A percentile compares a stretch with the other conserved stretches of the same genome.
These are phyloP conservation scores for Reticulitermes lucifugus DNA, from an alignment of 2,888 invertebrate species.

Conservation along the genomic window DNA sequence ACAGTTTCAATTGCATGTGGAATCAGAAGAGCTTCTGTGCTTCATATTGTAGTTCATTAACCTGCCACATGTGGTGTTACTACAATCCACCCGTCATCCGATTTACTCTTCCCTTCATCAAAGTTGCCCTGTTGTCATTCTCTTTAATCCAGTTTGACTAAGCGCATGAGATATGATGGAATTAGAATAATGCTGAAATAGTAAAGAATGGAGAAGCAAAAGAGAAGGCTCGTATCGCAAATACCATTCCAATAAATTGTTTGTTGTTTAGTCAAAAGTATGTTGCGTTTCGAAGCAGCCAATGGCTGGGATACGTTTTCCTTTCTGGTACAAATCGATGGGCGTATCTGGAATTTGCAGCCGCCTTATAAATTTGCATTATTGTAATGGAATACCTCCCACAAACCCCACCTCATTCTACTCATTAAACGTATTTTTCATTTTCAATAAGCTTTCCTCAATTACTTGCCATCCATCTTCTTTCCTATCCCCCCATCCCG, in stretches of 20 bases:
- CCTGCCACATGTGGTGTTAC: too few species aligned
- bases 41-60: too few species aligned
- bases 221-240: background rate
- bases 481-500: background rate
- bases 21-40: too few species aligned
- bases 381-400: slow-evolving; percentile 10
- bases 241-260: background rate
- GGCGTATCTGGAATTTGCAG: slow-evolving; percentile 10
- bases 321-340: slow-evolving; percentile 21
- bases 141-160: background rate
- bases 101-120: background rate
- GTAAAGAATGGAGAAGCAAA: background rate
- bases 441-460: slow-evolving; percentile 30
- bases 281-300: background rate
- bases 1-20: too few species aligned
- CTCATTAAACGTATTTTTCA: slow-evolving; percentile 24
- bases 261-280: background rate
- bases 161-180: background rate
- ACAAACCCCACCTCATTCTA: background rate
- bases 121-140: background rate
- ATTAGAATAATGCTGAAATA: background rate
- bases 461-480: slow-evolving; percentile 24
- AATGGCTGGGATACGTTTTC: background rate
- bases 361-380: slow-evolving; percentile 22
- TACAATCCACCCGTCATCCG: background rate